phyloP scores from a whole-genome alignment of 2,113 vertebrate genomes.

The Glaucidium brasilianum region DNA sequence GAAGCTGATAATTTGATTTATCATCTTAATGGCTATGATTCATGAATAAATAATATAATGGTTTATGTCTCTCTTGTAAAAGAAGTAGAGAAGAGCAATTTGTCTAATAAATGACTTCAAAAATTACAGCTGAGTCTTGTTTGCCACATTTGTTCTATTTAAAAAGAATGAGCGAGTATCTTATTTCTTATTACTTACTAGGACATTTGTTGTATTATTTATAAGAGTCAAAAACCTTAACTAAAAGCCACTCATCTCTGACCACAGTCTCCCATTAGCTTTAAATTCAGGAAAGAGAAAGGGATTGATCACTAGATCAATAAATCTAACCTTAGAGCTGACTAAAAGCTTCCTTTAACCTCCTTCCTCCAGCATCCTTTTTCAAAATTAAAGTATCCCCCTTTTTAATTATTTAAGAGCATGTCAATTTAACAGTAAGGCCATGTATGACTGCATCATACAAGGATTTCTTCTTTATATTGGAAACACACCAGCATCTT shows the following conservation, averaged over 20 bases:
- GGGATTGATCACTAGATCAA: conserved; percentile 83
- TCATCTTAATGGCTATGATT: conserved; percentile 79
- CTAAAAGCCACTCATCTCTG: conserved; percentile 73
- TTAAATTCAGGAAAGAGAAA: conserved; percentile 77
- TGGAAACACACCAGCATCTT: background rate
- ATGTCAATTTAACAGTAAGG: conserved; percentile 57
- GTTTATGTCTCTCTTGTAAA: conserved; percentile 76
- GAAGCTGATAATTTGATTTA: conserved; percentile 82
- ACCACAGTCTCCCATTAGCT: conserved; percentile 74
- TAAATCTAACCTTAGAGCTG: conserved; percentile 78
- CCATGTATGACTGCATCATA: conserved; percentile 37
- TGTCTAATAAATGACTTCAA: conserved; percentile 65
- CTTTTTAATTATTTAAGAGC: conserved; percentile 76
- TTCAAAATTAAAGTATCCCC: conserved; percentile 72
- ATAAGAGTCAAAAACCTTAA: conserved; percentile 72
- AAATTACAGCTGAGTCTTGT: conserved; percentile 62
- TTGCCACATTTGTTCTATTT: conserved; percentile 71
- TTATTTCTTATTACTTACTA: conserved; percentile 71
- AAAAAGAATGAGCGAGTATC: conserved; percentile 61
- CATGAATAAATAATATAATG: conserved; percentile 81
- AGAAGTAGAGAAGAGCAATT: conserved; percentile 61
- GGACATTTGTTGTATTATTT: conserved; percentile 72
- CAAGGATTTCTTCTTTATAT: conserved; percentile 17
- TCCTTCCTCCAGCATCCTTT: conserved; percentile 77
- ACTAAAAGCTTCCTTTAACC: conserved; percentile 81